Conservation (phyloP, 2,797 vertebrate species). For the Alosa sapidissima region DNA sequence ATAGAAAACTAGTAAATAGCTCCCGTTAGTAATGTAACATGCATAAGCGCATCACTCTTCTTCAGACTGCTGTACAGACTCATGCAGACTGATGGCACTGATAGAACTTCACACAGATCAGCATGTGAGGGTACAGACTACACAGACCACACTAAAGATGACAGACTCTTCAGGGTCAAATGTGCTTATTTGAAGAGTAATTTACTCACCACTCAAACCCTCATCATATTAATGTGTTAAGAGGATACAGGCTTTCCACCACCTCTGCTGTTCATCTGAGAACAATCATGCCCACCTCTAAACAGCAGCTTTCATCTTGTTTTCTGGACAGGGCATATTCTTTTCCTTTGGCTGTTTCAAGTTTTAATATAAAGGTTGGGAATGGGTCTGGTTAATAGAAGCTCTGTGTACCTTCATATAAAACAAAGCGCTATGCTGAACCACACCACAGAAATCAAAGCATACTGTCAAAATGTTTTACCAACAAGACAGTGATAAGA, state of each 20-base stretch:
- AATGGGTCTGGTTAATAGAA: neutral
- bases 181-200: slow-evolving; percentile 4
- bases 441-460: neutral
- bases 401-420: neutral
- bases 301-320: slow-evolving; percentile 43
- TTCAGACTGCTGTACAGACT: too few relatives aligned
- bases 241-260: neutral
- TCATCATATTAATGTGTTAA: neutral
- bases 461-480: neutral
- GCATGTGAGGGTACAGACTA: neutral
- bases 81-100: neutral
- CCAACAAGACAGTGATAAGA: neutral
- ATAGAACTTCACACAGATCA: neutral
- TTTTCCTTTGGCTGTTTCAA: neutral
- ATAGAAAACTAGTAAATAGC: too few relatives aligned
- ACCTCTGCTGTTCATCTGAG: slow-evolving; percentile 37
- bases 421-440: neutral
- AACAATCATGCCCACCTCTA: slow-evolving; percentile 39
- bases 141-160: neutral
- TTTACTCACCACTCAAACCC: neutral
- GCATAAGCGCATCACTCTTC: too few relatives aligned
- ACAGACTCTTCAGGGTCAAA: neutral
- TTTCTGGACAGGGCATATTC: neutral
- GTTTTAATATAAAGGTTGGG: neutral
- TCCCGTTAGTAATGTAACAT: too few relatives aligned